Evolutionary conservation across 2,797 vertebrate species (phyloP), one percentile per base, ranked within the genome.

Genomic region (Tenualosa thibaudeaui): DNA sequence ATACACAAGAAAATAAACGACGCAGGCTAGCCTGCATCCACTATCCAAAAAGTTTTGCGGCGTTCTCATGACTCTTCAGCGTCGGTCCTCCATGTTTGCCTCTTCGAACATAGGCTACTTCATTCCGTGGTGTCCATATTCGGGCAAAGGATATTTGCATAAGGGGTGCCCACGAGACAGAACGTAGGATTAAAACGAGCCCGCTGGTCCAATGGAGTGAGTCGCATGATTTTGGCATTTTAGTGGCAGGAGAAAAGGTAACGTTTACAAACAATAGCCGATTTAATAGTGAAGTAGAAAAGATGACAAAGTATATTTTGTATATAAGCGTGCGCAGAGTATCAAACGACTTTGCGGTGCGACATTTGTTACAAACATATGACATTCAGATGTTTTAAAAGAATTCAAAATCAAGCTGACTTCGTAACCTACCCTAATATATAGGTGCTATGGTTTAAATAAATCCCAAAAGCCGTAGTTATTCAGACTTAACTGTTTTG

Each of bases 41-140:
- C 90, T 92, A 90, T 89, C 87, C 49, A 43, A 86, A 88, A 89
- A 91, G 62, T 88, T 86, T 88, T 58, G 90, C 93, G 81, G 90
- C 87, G 88, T 92, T 92, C 92, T 94, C 94, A 91, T 88, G 86
- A 88, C 89, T 90, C 90, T 85, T 85, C 85, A 90, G 93, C 91
- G 94, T 94, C 92, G 91, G 92, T 94, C 95, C 94, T 96, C 96
- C 96, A 96, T 96, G 95, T 97, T 96, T 92, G 93, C 95, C 93
- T 95, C 93, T 91, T 91, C 95, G 94, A 93, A 93, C 95, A 96
- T 62, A 62, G 58, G 58, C 58, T 62, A 62, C 95, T 95, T 96
- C 94, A 95, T 94, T 96, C 95, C 95, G 93, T 91, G 92, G 90
- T 91, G 92, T 94, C 96, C 96, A 95, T 95, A 95, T 95, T 95